Evolutionary conservation across 2,797 vertebrate species (phyloP).

Genomic region (Sebastes flavidus): DNA sequence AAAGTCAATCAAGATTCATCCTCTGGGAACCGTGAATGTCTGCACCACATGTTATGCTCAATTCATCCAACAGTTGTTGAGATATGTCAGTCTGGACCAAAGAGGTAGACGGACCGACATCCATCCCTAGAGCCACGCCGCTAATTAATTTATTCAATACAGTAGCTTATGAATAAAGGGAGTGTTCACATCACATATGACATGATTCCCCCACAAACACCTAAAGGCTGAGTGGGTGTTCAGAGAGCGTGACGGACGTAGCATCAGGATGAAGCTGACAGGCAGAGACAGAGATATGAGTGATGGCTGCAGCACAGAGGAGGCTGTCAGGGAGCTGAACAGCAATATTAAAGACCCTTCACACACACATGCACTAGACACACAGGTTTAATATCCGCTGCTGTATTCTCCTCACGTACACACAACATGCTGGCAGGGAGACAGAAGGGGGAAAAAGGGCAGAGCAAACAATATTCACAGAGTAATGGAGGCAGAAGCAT

Average conservation of each 20-base stretch:
- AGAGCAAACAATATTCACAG: not conserved
- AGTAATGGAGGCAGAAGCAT: conserved; percentile 18
- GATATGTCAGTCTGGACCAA: not conserved
- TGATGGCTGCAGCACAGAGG: conserved; percentile 15
- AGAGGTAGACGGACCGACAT: not conserved
- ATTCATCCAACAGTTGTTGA: not conserved
- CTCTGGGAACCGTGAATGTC: not conserved
- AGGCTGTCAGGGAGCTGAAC: conserved; percentile 6
- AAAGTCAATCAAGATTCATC: not conserved
- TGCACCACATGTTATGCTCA: too few species aligned
- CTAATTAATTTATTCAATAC: not conserved
- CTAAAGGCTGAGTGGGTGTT: conserved; percentile 1
- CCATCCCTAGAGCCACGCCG: not conserved
- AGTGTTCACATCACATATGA: not conserved
- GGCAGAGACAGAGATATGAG: conserved; percentile 18
- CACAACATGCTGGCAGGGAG: conserved; percentile 4
- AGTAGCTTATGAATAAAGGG: not conserved
- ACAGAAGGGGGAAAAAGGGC: not conserved
- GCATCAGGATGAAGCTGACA: conserved; percentile 11
- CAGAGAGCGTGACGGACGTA: not conserved
- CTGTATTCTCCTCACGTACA: conserved; percentile 11
- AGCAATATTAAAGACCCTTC: conserved; percentile 12
- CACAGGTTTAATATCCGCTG: not conserved
- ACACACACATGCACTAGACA: not conserved
- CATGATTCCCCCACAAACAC: not conserved